Percentiles rank a stretch among this genome's conserved stretches.
Conservation (phyloP, 2,888 invertebrate species). For the Eucriotettix oculatus region DNA sequence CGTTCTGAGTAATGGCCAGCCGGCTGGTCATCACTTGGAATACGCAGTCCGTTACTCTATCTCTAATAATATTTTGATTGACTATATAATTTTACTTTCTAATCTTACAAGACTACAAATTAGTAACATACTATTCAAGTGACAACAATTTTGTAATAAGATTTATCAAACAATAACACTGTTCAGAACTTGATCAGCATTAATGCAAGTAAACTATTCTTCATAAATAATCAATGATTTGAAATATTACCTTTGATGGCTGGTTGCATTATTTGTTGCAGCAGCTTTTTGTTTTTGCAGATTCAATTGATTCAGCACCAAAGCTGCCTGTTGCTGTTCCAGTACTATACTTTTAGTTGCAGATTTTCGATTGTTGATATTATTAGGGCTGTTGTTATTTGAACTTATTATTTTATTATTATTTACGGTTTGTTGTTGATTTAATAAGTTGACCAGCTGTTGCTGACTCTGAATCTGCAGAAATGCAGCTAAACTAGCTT, state of each 20-base stretch:
- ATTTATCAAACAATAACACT: no score
- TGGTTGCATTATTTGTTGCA: constrained; percentile 5
- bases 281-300: constrained; percentile 7
- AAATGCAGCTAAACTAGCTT: constrained; percentile 31
- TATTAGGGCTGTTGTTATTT: constrained; percentile 12
- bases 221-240: not conserved
- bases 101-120: no score
- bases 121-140: no score
- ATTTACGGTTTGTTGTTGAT: constrained; percentile 13
- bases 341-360: constrained; percentile 11
- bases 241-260: constrained; percentile 15
- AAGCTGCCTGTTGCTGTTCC: constrained; percentile 13
- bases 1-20: no score
- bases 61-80: no score
- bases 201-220: no score
- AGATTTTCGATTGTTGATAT: constrained; percentile 2
- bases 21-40: no score
- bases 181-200: no score
- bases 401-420: constrained; percentile 11
- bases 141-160: no score
- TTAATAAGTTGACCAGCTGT: constrained; percentile 19
- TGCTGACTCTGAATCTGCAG: constrained; percentile 24
- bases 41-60: no score
- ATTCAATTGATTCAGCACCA: constrained; percentile 13
- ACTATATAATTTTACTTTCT: no score